Conservation (phyloP, 2,888 invertebrate species). For the Synergus umbraculus region DNA sequence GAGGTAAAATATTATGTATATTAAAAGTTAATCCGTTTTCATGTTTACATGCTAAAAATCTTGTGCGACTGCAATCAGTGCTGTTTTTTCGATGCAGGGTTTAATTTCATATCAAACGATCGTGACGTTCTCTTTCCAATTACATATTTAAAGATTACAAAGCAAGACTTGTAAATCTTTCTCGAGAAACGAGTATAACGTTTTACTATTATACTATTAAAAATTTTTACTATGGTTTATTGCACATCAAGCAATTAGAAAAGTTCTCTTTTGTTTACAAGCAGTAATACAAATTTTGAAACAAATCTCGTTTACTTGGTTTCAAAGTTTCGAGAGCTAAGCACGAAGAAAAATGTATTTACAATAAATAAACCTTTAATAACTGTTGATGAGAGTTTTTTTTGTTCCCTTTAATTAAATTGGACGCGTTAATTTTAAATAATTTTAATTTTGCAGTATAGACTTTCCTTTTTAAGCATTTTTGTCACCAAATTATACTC, state of each 20-base stretch:
- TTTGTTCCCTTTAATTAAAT: background rate
- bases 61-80: constrained; percentile 34
- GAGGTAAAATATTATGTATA: constrained; percentile 38
- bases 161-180: background rate
- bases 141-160: background rate
- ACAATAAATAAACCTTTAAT: constrained; percentile 36
- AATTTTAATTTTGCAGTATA: no score
- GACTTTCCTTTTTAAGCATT: no score
- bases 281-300: background rate
- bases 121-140: background rate
- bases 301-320: background rate
- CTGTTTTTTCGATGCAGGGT: background rate
- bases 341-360: constrained; percentile 36
- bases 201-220: background rate
- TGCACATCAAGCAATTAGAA: constrained; percentile 1
- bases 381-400: constrained; percentile 20
- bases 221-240: constrained; percentile 17
- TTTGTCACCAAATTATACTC: no score
- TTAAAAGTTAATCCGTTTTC: constrained; percentile 33
- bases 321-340: constrained; percentile 20
- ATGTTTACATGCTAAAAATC: constrained; percentile 34
- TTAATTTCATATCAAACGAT: background rate
- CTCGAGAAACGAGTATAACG: background rate
- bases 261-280: constrained; percentile 5
- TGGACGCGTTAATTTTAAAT: no score